phyloP scores from a whole-genome alignment of 1,140 invertebrate genomes.

The Cotesia vestalis region DNA sequence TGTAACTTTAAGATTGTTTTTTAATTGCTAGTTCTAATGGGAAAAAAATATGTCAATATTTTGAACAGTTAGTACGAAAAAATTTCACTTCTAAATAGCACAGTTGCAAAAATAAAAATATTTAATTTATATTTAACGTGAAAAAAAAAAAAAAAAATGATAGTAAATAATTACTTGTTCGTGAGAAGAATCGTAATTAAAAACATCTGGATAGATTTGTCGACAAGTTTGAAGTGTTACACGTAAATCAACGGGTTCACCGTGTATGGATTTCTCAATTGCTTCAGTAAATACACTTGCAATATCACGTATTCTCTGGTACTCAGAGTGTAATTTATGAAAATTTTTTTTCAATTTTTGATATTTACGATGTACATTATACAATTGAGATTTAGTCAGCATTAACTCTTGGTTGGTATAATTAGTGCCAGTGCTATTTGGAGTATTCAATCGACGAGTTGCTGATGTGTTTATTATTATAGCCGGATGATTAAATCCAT shows the following conservation, averaged over 20 bases:
- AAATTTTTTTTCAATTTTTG: constrained; percentile 58
- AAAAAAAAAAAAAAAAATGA: constrained; percentile 20
- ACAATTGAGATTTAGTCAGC: constrained; percentile 45
- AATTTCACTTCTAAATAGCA: no score
- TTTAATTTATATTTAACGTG: background rate
- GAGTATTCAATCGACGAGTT: background rate
- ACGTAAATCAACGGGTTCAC: constrained; percentile 67
- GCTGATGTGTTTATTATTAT: constrained; percentile 33
- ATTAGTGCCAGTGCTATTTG: background rate
- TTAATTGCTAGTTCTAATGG: no score
- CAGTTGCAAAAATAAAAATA: background rate
- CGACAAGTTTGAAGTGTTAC: constrained; percentile 63
- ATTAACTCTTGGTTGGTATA: constrained; percentile 44
- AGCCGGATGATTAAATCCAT: constrained; percentile 36
- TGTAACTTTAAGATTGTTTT: no score
- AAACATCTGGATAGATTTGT: constrained; percentile 65
- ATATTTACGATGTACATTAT: constrained; percentile 52
- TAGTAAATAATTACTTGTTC: constrained; percentile 33
- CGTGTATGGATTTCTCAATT: constrained; percentile 69
- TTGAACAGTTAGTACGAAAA: no score
- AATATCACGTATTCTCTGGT: constrained; percentile 62
- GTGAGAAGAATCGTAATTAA: constrained; percentile 51
- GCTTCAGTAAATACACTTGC: constrained; percentile 70
- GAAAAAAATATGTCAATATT: no score
- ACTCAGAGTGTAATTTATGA: constrained; percentile 60